Percentiles rank a stretch among this genome's conserved stretches.
phyloP scores from a whole-genome alignment of 1,140 invertebrate species.

The Drosophila bifasciata region DNA sequence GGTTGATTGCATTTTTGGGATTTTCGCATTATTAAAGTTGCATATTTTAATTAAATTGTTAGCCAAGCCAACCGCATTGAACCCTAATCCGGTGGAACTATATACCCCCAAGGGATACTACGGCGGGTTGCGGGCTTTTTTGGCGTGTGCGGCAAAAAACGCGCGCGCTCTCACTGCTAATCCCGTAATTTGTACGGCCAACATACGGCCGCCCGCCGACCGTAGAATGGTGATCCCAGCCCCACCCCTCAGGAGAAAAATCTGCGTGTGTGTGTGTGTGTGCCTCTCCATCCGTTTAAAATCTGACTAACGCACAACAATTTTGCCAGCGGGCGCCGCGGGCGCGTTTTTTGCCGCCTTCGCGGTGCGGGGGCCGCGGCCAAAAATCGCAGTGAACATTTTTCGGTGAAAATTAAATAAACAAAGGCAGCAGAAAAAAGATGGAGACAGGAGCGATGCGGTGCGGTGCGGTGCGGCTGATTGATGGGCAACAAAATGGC shows the following conservation, averaged over 20 bases:
- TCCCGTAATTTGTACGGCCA: slow-evolving; percentile 80
- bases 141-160: slow-evolving; percentile 47
- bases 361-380: neutral
- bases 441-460: neutral
- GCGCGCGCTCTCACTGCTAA: slow-evolving; percentile 56
- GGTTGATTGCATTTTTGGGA: slow-evolving; percentile 34
- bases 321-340: slow-evolving; percentile 67
- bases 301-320: slow-evolving; percentile 78
- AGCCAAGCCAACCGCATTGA: slow-evolving; percentile 55
- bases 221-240: neutral
- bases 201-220: slow-evolving; percentile 42
- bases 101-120: neutral
- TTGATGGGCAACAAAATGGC: slow-evolving; percentile 45
- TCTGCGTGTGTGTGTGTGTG: slow-evolving; percentile 6
- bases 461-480: slow-evolving; percentile 32
- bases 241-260: too few species aligned
- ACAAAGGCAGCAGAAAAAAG: slow-evolving; percentile 49
- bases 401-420: slow-evolving; percentile 75
- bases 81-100: slow-evolving; percentile 62
- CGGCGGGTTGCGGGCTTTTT: neutral
- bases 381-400: slow-evolving; percentile 68
- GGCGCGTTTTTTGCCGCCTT: slow-evolving; percentile 61
- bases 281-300: slow-evolving; percentile 54
- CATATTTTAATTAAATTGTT: slow-evolving; percentile 74
- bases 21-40: slow-evolving; percentile 63